Percentiles rank a stretch among this genome's conserved stretches.
phyloP scores from a whole-genome alignment of 2,888 invertebrate genomes.

The Dyspetes luteomarginatus region DNA sequence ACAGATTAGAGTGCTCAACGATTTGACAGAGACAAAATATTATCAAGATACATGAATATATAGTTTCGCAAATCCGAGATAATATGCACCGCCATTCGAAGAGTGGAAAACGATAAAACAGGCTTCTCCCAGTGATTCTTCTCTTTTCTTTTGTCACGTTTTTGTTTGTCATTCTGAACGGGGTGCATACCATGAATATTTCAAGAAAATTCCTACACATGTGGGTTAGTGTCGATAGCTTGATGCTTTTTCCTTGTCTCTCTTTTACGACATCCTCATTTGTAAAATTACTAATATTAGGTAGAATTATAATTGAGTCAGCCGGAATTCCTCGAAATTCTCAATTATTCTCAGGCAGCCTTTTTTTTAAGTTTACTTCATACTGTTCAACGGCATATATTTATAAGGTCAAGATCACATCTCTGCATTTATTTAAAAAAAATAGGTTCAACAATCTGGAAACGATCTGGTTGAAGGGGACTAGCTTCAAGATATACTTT shows the following conservation, averaged over 20 bases:
- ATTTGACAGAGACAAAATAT: not conserved
- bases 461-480: constrained; percentile 29
- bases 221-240: too few relatives aligned
- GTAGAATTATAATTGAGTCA: not conserved
- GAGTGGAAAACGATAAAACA: not conserved
- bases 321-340: not conserved
- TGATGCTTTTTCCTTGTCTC: too few relatives aligned
- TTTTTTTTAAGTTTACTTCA: not conserved
- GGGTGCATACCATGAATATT: constrained; percentile 40
- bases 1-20: not conserved
- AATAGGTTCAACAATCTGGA: constrained; percentile 19
- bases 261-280: too few relatives aligned
- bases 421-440: not conserved
- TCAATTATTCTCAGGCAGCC: not conserved
- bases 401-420: constrained; percentile 49
- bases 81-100: not conserved
- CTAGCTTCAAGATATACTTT: constrained; percentile 40
- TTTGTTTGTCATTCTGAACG: not conserved
- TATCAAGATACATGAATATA: not conserved
- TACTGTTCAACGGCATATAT: constrained; percentile 3
- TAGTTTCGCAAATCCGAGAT: not conserved
- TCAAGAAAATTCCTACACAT: constrained; percentile 32
- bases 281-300: not conserved
- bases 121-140: constrained; percentile 27
- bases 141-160: constrained; percentile 22